phyloP scores from a whole-genome alignment of 1,140 invertebrate species.

The Palaemon carinicauda region DNA sequence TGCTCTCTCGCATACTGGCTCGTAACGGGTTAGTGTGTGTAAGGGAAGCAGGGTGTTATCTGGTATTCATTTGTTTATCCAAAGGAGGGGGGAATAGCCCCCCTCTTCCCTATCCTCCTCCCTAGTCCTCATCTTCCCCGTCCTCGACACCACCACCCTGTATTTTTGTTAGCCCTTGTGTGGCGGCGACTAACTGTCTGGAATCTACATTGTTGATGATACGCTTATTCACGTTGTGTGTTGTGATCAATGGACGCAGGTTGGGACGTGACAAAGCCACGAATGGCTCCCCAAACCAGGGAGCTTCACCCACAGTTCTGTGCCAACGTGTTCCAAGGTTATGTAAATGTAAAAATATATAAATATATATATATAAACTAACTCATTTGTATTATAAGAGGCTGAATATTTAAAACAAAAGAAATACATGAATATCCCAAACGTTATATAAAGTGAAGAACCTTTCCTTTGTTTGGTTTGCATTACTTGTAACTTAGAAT shows the following conservation, averaged over 20 bases:
- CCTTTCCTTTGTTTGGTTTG: not conserved
- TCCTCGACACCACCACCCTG: not conserved
- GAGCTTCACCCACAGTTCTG: slow-evolving; percentile 1
- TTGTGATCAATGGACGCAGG: slow-evolving; percentile 38
- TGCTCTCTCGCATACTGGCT: too few relatives aligned
- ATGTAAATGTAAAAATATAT: not conserved
- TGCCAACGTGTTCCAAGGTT: not conserved
- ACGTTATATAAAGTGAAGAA: not conserved
- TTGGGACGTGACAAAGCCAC: slow-evolving; percentile 11
- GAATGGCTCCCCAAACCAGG: not conserved
- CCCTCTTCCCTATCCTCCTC: not conserved
- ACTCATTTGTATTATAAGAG: not conserved
- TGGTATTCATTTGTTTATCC: not conserved
- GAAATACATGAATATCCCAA: not conserved
- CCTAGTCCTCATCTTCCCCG: not conserved
- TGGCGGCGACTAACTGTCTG: slow-evolving; percentile 45
- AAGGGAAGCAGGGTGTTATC: slow-evolving; percentile 14
- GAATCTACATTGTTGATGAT: slow-evolving; percentile 57
- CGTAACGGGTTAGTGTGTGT: too few relatives aligned
- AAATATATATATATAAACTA: not conserved
- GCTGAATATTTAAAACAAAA: not conserved
- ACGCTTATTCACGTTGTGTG: slow-evolving; percentile 56
- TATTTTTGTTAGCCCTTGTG: slow-evolving; percentile 44
- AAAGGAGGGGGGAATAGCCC: not conserved
- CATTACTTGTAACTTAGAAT: too few relatives aligned